Conservation (phyloP, 2,797 vertebrate genomes). For the Lacerta bilineata region DNA sequence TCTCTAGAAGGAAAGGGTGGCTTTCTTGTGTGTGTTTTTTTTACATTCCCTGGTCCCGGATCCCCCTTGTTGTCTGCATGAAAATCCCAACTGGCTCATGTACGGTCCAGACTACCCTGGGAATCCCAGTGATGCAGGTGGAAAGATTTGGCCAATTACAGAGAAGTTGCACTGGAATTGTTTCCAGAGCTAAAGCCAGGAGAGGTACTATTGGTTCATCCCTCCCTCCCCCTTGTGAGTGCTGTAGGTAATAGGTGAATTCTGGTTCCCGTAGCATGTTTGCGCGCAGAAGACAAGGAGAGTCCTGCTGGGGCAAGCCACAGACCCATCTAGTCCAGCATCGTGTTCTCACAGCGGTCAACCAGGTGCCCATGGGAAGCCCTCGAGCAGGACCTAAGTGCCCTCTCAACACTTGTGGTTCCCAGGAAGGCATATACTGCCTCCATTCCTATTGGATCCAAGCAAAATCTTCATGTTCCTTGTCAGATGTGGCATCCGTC, state of each 20-base stretch:
- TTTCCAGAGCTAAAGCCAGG: neutral
- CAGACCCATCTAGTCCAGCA: too few relatives aligned
- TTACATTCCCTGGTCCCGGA: slow-evolving; percentile 4
- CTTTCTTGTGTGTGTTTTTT: neutral
- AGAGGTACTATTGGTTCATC: neutral
- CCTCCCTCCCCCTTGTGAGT: too few relatives aligned
- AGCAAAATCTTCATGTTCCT: too few relatives aligned
- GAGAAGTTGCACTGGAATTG: neutral
- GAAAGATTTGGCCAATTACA: neutral
- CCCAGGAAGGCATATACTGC: too few relatives aligned
- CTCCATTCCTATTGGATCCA: too few relatives aligned
- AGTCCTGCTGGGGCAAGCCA: too few relatives aligned
- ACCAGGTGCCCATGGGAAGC: too few relatives aligned
- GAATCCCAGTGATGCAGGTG: neutral
- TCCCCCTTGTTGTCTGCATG: neutral
- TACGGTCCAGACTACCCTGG: neutral
- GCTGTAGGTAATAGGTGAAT: neutral
- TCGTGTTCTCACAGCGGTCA: too few relatives aligned
- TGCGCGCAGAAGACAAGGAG: neutral
- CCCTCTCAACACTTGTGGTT: too few relatives aligned
- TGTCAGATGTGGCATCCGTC: too few relatives aligned
- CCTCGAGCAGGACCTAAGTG: too few relatives aligned
- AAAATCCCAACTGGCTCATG: rapidly evolving
- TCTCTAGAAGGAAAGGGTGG: neutral
- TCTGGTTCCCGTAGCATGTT: neutral